Conservation (phyloP, 2,797 vertebrate species). For the Cirrhinus molitorella region DNA sequence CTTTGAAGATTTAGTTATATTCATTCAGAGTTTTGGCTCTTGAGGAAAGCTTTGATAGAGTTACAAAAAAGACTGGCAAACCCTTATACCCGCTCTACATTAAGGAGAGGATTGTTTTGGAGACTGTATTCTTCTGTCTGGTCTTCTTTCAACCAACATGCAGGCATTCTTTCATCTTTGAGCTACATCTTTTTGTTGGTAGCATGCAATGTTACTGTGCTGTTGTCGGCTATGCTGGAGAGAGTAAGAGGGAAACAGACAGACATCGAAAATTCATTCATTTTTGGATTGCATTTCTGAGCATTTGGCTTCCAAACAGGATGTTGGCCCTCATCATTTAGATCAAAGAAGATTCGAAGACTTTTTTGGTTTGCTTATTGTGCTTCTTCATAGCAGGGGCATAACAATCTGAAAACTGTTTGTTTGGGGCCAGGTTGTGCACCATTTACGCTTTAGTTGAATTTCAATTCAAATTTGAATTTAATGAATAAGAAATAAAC, state of each 20-base stretch:
- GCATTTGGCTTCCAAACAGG: slow-evolving; percentile 32
- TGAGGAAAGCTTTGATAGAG: slow-evolving; percentile 79
- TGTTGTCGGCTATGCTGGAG: slow-evolving; percentile 35
- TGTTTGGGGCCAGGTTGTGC: background rate
- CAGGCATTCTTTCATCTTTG: slow-evolving; percentile 84
- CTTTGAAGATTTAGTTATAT: slow-evolving; percentile 76
- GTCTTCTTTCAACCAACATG: slow-evolving; percentile 77
- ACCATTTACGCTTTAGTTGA: background rate
- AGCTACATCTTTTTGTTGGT: slow-evolving; percentile 75
- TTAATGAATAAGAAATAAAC: too few species aligned
- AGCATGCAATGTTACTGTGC: slow-evolving; percentile 74
- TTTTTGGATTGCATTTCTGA: slow-evolving; percentile 40
- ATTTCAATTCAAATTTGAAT: too few species aligned
- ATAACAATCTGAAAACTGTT: background rate
- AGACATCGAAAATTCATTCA: slow-evolving; percentile 33
- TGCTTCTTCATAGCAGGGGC: background rate
- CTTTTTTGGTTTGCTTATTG: background rate
- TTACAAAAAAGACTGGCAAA: slow-evolving; percentile 70
- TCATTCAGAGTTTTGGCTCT: slow-evolving; percentile 68
- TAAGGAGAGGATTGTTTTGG: slow-evolving; percentile 81
- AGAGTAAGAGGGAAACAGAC: slow-evolving; percentile 36
- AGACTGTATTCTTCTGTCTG: slow-evolving; percentile 72
- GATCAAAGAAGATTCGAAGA: slow-evolving; percentile 10
- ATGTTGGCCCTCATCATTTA: slow-evolving; percentile 32
- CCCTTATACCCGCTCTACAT: slow-evolving; percentile 81